These are phyloP conservation scores for Polyergus mexicanus DNA, from an alignment of 1,140 invertebrate genomes.

Conservation along the genomic window DNA sequence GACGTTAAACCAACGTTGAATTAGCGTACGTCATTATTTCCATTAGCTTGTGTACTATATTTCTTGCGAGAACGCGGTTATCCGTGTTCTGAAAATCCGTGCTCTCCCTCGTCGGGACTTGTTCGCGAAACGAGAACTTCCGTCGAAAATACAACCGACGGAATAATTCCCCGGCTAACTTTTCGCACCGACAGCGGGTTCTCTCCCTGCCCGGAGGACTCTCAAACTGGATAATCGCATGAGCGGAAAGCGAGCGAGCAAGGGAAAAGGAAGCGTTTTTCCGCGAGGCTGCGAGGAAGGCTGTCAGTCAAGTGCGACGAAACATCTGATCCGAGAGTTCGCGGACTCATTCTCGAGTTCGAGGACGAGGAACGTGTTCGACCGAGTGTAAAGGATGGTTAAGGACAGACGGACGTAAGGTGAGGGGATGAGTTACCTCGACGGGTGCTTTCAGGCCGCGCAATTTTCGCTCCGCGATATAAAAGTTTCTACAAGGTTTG, in stretches of 20 bases:
- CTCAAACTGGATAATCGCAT: slow-evolving; percentile 56
- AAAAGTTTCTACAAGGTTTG: slow-evolving; percentile 80
- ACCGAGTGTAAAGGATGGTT: slow-evolving; percentile 69
- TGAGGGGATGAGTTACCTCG: slow-evolving; percentile 69
- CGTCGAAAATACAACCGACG: slow-evolving; percentile 50
- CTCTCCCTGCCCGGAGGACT: slow-evolving; percentile 46
- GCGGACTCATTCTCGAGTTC: slow-evolving; percentile 70
- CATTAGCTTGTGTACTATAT: background rate
- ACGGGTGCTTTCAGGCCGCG: slow-evolving; percentile 56
- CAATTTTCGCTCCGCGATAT: slow-evolving; percentile 75
- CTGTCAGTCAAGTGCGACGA: slow-evolving; percentile 69
- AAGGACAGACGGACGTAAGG: slow-evolving; percentile 66
- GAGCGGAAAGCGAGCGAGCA: slow-evolving; percentile 31
- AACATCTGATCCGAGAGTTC: slow-evolving; percentile 73
- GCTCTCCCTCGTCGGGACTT: slow-evolving; percentile 8
- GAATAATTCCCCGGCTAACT: slow-evolving; percentile 58
- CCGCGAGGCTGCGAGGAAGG: slow-evolving; percentile 14
- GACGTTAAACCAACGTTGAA: slow-evolving; percentile 17
- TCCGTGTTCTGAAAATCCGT: slow-evolving; percentile 14
- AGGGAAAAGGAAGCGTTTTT: slow-evolving; percentile 36
- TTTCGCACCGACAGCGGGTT: slow-evolving; percentile 28
- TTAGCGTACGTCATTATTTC: slow-evolving; percentile 48
- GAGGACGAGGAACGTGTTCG: slow-evolving; percentile 56
- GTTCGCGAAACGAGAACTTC: slow-evolving; percentile 29
- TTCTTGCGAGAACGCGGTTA: slow-evolving; percentile 4